phyloP scores from a whole-genome alignment of 37 sponge, comb jelly and placozoan species.

The Mnemiopsis leidyi region DNA sequence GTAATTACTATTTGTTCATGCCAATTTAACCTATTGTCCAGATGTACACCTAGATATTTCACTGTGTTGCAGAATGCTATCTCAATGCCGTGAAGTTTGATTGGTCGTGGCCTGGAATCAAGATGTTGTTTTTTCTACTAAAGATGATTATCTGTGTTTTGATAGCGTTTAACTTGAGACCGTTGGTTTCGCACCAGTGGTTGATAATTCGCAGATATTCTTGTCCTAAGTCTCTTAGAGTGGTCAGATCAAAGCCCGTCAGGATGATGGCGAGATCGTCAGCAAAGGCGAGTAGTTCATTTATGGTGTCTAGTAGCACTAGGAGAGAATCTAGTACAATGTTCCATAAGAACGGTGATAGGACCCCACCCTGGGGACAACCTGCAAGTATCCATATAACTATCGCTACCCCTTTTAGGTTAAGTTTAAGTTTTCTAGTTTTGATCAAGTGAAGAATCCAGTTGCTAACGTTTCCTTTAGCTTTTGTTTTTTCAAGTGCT shows the following conservation, averaged over 20 bases:
- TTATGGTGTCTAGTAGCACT: not conserved
- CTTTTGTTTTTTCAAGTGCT: not conserved
- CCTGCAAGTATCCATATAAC: constrained; percentile 3
- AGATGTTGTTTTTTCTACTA: not conserved
- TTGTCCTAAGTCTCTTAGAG: not conserved
- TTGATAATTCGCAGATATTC: not conserved
- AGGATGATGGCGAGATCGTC: constrained; percentile 6
- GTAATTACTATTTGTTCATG: not conserved
- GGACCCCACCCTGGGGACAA: constrained; percentile 58
- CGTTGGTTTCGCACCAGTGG: constrained; percentile 24
- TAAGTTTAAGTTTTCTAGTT: constrained; percentile 19
- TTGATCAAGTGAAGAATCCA: constrained; percentile 41
- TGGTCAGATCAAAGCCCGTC: not conserved
- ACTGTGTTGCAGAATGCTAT: not conserved
- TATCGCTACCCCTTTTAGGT: not conserved
- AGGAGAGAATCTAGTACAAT: constrained; percentile 10
- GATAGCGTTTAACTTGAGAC: constrained; percentile 27
- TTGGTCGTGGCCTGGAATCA: not conserved
- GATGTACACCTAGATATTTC: constrained; percentile 3
- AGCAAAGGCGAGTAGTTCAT: constrained; percentile 24
- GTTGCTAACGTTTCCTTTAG: constrained; percentile 12
- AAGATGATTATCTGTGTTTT: constrained; percentile 45
- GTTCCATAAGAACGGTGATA: constrained; percentile 47
- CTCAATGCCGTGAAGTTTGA: constrained; percentile 11
- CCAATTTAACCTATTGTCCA: constrained; percentile 21